These are phyloP conservation scores for Apis laboriosa DNA, from an alignment of 1,140 invertebrate genomes.

Conservation along the genomic window DNA sequence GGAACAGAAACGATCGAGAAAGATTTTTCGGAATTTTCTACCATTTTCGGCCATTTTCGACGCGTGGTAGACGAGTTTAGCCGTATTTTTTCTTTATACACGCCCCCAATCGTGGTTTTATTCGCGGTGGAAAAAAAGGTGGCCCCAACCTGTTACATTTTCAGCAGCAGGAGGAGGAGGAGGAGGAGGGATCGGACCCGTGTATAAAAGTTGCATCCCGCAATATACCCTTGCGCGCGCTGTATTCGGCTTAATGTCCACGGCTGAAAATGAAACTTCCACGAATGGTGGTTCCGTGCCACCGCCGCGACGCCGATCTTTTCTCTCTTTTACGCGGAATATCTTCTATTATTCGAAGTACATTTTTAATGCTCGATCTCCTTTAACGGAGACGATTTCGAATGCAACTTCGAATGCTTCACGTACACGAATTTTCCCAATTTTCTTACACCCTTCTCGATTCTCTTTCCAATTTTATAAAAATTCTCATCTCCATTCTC, in stretches of 20 bases:
- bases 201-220: slow-evolving; percentile 62
- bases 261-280: slow-evolving; percentile 58
- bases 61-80: background rate
- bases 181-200: slow-evolving; percentile 7
- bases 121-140: background rate
- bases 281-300: slow-evolving; percentile 45
- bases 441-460: background rate
- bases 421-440: background rate
- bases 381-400: slow-evolving; percentile 14
- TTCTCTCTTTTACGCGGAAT: slow-evolving; percentile 55
- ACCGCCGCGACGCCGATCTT: slow-evolving; percentile 48
- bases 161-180: background rate
- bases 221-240: slow-evolving; percentile 50
- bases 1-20: background rate
- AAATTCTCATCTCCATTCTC: background rate
- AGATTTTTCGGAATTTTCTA: background rate
- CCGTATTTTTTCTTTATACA: slow-evolving; percentile 20
- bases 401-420: background rate
- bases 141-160: slow-evolving; percentile 47
- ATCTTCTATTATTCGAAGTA: slow-evolving; percentile 19
- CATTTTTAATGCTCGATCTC: slow-evolving; percentile 55
- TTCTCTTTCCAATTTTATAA: background rate
- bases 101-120: slow-evolving; percentile 18
- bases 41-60: background rate
- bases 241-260: slow-evolving; percentile 60